A percentile compares a stretch with the other conserved stretches of the same genome.
These are phyloP conservation scores for Cyclargus thomasi DNA, from an alignment of 1,140 invertebrate species.

Conservation along the genomic window DNA sequence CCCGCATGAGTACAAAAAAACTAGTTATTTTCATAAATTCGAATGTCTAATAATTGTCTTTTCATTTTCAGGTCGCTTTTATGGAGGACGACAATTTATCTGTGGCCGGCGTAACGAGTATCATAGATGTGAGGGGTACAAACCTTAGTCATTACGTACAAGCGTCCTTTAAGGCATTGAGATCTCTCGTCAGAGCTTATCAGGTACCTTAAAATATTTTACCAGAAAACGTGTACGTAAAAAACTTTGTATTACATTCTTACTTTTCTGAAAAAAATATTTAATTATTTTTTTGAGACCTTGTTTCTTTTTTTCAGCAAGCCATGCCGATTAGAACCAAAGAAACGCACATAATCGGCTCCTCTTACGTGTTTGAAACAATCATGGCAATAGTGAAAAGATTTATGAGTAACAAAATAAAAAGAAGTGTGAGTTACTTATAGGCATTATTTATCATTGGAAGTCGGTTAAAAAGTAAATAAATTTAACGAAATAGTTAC, in stretches of 20 bases:
- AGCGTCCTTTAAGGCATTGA: slow-evolving; percentile 63
- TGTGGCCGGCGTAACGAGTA: slow-evolving; percentile 37
- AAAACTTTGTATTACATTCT: no score
- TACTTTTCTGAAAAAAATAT: no score
- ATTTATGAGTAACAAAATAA: not conserved
- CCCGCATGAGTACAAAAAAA: no score
- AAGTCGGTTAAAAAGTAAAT: no score
- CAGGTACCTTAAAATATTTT: slow-evolving; percentile 21
- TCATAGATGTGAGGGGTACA: slow-evolving; percentile 59
- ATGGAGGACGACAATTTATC: slow-evolving; percentile 50
- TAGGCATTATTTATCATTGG: no score
- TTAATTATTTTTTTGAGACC: no score
- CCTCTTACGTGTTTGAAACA: not conserved
- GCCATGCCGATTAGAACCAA: slow-evolving; percentile 43
- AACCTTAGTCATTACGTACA: slow-evolving; percentile 59
- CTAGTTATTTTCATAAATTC: no score
- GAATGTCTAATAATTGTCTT: no score
- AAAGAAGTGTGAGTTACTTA: not conserved
- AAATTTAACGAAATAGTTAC: no score
- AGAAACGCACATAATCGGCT: slow-evolving; percentile 29
- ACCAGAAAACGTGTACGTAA: no score
- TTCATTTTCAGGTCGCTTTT: slow-evolving; percentile 40
- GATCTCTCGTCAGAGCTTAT: slow-evolving; percentile 56
- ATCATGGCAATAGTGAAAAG: not conserved
- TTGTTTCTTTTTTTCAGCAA: slow-evolving; percentile 56